phyloP scores from a whole-genome alignment of 2,113 vertebrate species.

The Amblyopsis rosae region DNA sequence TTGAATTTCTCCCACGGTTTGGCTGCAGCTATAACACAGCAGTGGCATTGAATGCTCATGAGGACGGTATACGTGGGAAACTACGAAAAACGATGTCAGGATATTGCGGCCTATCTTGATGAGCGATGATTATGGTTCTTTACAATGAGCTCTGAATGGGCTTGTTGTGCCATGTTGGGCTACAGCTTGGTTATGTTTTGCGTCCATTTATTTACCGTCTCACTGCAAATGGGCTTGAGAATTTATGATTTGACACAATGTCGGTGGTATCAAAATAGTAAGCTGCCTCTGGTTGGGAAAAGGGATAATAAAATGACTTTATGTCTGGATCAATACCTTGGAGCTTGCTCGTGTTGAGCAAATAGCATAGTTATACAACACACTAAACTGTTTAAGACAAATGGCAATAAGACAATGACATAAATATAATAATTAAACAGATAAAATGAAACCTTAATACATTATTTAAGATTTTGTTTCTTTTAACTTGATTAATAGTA shows the following conservation, averaged over 20 bases:
- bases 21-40: conserved; percentile 15
- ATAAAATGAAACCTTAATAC: background rate
- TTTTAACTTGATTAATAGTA: background rate
- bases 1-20: conserved; percentile 51
- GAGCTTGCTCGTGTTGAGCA: conserved; percentile 54
- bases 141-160: background rate
- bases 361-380: conserved; percentile 56
- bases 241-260: conserved; percentile 58
- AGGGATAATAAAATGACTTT: conserved; percentile 64
- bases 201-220: conserved; percentile 69
- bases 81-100: conserved; percentile 47
- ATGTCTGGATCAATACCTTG: conserved; percentile 66
- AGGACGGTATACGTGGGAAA: conserved; percentile 32
- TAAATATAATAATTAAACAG: background rate
- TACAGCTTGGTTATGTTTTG: conserved; percentile 70
- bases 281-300: conserved; percentile 60
- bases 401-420: conserved; percentile 26
- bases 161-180: conserved; percentile 62
- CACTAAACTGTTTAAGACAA: conserved; percentile 40
- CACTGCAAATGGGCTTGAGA: conserved; percentile 66
- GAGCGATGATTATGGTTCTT: conserved; percentile 12
- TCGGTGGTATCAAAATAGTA: conserved; percentile 57
- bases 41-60: background rate
- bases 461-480: conserved; percentile 30
- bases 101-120: conserved; percentile 43